These are phyloP conservation scores for Gypaetus barbatus DNA, from an alignment of 2,797 vertebrate genomes.

Conservation along the genomic window DNA sequence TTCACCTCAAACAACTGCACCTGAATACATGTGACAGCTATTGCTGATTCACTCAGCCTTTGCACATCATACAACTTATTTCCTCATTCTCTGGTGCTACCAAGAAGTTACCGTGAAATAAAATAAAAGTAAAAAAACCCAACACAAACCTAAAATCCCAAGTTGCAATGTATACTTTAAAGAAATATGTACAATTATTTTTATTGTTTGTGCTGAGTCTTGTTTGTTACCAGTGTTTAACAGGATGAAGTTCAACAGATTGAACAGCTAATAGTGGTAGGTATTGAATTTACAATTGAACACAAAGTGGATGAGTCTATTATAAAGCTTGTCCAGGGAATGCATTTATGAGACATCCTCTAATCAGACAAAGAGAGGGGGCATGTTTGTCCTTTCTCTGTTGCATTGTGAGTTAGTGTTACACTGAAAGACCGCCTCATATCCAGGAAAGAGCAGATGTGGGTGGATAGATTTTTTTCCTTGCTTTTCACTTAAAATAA, in stretches of 20 bases:
- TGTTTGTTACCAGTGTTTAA: constrained; percentile 21
- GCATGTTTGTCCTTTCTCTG: constrained; percentile 25
- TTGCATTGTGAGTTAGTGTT: constrained; percentile 8
- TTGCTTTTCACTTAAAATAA: not conserved
- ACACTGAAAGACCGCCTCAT: not conserved
- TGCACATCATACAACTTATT: not conserved
- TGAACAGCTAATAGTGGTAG: constrained; percentile 36
- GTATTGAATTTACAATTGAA: constrained; percentile 59
- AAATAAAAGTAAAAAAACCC: not conserved
- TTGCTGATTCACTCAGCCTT: not conserved
- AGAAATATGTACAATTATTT: not conserved
- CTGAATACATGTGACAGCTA: not conserved
- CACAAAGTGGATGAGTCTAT: constrained; percentile 46
- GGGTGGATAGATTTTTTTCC: not conserved
- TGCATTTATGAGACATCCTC: constrained; percentile 26
- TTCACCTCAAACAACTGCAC: not conserved
- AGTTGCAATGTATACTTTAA: not conserved
- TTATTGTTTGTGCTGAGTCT: not conserved
- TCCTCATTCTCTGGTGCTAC: not conserved
- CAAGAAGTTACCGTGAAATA: not conserved
- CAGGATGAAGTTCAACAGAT: constrained; percentile 1
- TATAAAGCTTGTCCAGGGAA: constrained; percentile 29
- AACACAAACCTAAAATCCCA: not conserved
- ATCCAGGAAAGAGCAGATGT: constrained; percentile 1
- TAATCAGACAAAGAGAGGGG: constrained; percentile 29